Percentiles rank a stretch among this genome's conserved stretches.
These are phyloP conservation scores for Hedya salicella DNA, from an alignment of 2,888 invertebrate genomes.

Conservation along the genomic window DNA sequence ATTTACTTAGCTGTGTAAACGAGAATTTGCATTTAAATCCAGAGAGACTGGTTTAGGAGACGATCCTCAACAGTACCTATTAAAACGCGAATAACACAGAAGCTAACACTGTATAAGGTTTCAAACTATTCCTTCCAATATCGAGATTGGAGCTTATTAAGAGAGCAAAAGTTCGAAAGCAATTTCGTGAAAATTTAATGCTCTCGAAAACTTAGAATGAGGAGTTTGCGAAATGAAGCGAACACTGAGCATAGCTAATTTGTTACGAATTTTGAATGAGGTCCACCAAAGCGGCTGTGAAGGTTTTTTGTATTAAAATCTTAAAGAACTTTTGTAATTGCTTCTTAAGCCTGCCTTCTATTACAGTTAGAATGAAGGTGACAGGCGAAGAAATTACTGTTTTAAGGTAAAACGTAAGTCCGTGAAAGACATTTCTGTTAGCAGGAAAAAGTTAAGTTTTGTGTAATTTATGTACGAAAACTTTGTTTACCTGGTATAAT, in stretches of 20 bases:
- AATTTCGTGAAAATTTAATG: conserved; percentile 83
- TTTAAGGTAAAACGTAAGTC: conserved; percentile 34
- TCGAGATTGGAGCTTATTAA: conserved; percentile 74
- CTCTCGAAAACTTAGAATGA: conserved; percentile 76
- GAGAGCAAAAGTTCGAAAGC: conserved; percentile 79
- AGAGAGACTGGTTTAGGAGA: neutral
- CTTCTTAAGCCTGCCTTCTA: conserved; percentile 43
- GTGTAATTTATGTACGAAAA: conserved; percentile 9
- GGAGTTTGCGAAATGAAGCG: conserved; percentile 77
- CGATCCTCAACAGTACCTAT: conserved; percentile 50
- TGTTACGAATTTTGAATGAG: conserved; percentile 75
- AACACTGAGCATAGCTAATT: conserved; percentile 79
- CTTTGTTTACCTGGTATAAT: neutral
- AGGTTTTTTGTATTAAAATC: conserved; percentile 47
- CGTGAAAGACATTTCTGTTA: conserved; percentile 23
- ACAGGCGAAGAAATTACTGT: conserved; percentile 44
- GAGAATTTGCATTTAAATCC: neutral
- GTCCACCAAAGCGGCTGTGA: conserved; percentile 54
- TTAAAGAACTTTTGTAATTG: conserved; percentile 45
- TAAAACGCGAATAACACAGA: conserved; percentile 60
- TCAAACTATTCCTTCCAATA: conserved; percentile 75
- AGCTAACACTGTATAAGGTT: conserved; percentile 61
- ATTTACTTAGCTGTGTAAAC: neutral
- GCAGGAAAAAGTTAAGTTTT: conserved; percentile 10
- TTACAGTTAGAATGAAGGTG: conserved; percentile 45